Percentiles rank a stretch among this genome's conserved stretches.
These are phyloP conservation scores for Corythaeola cristata DNA, from an alignment of 2,113 vertebrate species.

Conservation along the genomic window DNA sequence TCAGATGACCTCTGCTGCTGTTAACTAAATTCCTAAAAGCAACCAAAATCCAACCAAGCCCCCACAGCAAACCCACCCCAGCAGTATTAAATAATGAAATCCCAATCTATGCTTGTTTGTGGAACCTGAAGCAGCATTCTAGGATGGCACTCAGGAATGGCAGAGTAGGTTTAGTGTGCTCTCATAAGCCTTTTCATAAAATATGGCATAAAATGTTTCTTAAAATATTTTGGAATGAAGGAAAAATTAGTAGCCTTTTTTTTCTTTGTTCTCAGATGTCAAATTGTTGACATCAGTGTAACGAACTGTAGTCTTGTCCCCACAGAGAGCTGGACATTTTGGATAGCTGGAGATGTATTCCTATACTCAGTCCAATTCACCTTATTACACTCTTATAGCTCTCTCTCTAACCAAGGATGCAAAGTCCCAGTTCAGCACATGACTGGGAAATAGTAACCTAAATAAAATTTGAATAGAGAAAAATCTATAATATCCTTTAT, in stretches of 20 bases:
- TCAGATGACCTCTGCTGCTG: neutral
- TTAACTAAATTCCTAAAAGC: neutral
- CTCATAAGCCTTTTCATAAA: neutral
- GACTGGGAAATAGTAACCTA: neutral
- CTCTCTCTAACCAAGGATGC: neutral
- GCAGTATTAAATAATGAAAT: neutral
- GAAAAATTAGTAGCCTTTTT: fast-evolving
- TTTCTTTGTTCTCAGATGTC: neutral
- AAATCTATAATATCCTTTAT: neutral
- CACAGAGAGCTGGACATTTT: neutral
- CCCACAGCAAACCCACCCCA: fast-evolving
- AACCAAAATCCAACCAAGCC: fast-evolving
- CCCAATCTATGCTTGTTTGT: fast-evolving
- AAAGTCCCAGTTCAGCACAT: neutral
- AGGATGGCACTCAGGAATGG: neutral
- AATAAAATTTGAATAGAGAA: neutral
- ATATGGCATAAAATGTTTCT: too few relatives aligned
- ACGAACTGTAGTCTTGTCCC: neutral
- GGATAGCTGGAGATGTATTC: neutral
- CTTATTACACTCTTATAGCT: too few relatives aligned
- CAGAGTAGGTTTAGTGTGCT: neutral
- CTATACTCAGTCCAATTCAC: neutral
- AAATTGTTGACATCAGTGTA: fast-evolving
- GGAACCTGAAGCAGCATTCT: neutral
- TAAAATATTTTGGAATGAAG: neutral